Conservation (phyloP, 37 sponge, comb jelly and placozoan species). For the Haliclona indistincta region DNA sequence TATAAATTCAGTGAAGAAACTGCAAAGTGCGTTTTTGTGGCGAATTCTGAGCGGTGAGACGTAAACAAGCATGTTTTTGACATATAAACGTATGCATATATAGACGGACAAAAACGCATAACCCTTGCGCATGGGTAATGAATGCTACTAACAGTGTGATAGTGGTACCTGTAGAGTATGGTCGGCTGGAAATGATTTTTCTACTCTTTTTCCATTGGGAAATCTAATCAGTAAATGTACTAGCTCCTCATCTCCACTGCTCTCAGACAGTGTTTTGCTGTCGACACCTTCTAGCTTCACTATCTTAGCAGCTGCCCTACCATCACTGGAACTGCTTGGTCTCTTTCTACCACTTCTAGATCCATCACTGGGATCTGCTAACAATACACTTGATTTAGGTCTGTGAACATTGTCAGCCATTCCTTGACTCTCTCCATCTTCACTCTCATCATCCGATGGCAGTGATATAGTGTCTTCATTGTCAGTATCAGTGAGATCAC, state of each 20-base stretch:
- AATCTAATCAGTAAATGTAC: constrained; percentile 51
- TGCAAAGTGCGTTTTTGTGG: neutral
- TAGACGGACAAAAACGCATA: neutral
- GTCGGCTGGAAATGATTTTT: constrained; percentile 41
- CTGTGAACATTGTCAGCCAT: neutral
- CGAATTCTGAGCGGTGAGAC: too few species aligned
- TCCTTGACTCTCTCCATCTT: constrained; percentile 20
- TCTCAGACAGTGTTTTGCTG: too few species aligned
- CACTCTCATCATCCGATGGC: constrained; percentile 15
- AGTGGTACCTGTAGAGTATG: constrained; percentile 57
- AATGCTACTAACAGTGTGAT: neutral
- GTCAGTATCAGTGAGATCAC: neutral
- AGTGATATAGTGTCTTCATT: constrained; percentile 45
- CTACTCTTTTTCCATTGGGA: constrained; percentile 64
- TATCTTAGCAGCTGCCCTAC: neutral
- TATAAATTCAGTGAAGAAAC: too few species aligned
- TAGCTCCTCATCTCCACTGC: constrained; percentile 6
- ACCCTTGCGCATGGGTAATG: neutral
- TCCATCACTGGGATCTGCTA: too few species aligned
- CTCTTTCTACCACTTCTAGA: neutral
- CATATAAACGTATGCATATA: too few species aligned
- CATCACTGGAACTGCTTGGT: neutral
- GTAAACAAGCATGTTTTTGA: too few species aligned
- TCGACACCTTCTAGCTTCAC: neutral
- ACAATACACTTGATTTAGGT: too few species aligned